These are phyloP conservation scores for Calliopum simillimum DNA, from an alignment of 2,888 invertebrate genomes.

Conservation along the genomic window DNA sequence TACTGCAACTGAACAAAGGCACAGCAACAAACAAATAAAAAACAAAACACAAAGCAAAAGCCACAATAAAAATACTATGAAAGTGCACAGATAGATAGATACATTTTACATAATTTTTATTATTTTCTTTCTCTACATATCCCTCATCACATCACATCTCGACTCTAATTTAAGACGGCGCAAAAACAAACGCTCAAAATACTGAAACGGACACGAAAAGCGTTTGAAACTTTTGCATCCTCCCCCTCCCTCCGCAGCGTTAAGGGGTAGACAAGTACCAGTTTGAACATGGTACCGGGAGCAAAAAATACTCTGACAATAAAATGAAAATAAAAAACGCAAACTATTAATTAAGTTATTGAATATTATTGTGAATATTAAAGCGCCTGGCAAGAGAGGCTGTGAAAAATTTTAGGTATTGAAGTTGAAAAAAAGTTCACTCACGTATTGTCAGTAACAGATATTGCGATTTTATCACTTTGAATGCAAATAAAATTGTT, in stretches of 20 bases:
- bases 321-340: not conserved
- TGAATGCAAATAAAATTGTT: too few relatives aligned
- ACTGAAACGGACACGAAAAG: not conserved
- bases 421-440: too few relatives aligned
- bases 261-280: constrained; percentile 37
- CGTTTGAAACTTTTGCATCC: not conserved
- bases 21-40: not conserved
- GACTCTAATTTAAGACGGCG: not conserved
- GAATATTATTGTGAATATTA: not conserved
- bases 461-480: too few relatives aligned
- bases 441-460: too few relatives aligned
- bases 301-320: constrained; percentile 25
- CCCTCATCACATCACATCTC: too few relatives aligned
- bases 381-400: not conserved
- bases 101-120: too few relatives aligned
- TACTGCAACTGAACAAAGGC: not conserved
- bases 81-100: not conserved
- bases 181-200: not conserved
- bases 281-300: constrained; percentile 48
- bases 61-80: not conserved
- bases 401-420: too few relatives aligned
- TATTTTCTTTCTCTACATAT: too few relatives aligned
- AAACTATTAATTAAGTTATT: constrained; percentile 6
- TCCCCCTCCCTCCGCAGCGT: too few relatives aligned
- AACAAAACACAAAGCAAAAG: not conserved